Conservation (phyloP, 1,140 invertebrate genomes). For the Monochamus saltuarius region DNA sequence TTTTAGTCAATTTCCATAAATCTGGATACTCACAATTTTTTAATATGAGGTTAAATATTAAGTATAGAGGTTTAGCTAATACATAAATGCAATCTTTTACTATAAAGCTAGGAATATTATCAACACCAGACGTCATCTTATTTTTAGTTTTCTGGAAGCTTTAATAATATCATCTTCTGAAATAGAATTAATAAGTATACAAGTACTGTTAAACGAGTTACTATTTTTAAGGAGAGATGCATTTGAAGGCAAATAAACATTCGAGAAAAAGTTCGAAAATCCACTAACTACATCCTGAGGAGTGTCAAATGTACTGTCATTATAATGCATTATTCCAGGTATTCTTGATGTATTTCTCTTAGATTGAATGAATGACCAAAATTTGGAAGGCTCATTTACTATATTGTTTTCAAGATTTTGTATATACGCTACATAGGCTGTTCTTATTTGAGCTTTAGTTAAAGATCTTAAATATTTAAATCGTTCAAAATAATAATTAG, state of each 20-base stretch:
- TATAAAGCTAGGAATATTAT: conserved; percentile 14
- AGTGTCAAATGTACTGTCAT: conserved; percentile 5
- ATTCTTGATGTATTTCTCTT: conserved; percentile 16
- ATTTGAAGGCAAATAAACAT: conserved; percentile 5
- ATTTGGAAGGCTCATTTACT: conserved; percentile 1
- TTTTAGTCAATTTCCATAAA: conserved; percentile 13
- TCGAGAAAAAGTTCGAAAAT: conserved; percentile 12
- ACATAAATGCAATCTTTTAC: conserved; percentile 7
- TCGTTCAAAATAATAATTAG: background rate
- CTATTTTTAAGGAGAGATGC: background rate
- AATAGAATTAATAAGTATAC: conserved; percentile 6
- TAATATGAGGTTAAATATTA: conserved; percentile 17
- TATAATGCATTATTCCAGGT: conserved; percentile 7
- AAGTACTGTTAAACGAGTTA: conserved; percentile 1
- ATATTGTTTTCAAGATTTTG: no score
- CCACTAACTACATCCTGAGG: conserved; percentile 14
- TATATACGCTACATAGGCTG: background rate
- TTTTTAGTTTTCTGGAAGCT: conserved; percentile 7
- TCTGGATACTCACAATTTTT: conserved; percentile 16
- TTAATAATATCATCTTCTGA: conserved; percentile 11
- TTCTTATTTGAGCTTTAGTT: conserved; percentile 6
- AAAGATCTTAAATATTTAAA: conserved; percentile 2
- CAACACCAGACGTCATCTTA: conserved; percentile 17
- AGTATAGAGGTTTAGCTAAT: conserved; percentile 15
- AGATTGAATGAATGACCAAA: conserved; percentile 8